Evolutionary conservation across 2,113 vertebrate genomes (phyloP).

Genomic region (Crotophaga sulcirostris): DNA sequence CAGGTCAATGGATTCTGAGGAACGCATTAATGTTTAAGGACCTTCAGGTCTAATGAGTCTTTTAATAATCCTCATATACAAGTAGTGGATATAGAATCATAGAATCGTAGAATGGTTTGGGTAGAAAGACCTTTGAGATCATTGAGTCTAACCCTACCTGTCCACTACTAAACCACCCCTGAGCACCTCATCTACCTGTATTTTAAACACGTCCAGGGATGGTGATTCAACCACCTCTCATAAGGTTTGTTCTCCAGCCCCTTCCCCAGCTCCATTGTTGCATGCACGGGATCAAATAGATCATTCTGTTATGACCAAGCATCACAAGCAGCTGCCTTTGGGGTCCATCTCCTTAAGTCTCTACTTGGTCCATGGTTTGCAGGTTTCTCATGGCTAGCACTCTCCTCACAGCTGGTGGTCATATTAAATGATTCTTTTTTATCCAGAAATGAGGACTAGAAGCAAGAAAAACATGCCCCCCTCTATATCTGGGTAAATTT

Average conservation of each 20-base stretch:
- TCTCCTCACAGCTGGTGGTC: neutral
- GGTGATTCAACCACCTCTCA: no score
- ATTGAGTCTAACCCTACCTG: no score
- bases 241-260: no score
- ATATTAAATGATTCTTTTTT: neutral
- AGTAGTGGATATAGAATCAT: neutral
- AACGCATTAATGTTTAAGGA: neutral
- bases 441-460: neutral
- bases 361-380: rapidly evolving
- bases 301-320: neutral
- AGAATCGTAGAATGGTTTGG: no score
- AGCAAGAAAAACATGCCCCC: neutral
- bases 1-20: neutral
- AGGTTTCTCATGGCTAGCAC: rapidly evolving
- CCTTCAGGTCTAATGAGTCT: neutral
- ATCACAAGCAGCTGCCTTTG: neutral
- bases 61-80: neutral
- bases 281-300: neutral
- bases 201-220: no score
- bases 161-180: no score
- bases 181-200: no score
- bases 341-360: neutral
- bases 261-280: no score
- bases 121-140: no score
- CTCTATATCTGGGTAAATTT: rapidly evolving